Evolutionary conservation across 64 coral and sea anemone genomes (phyloP), one percentile per base, ranked within the genome.

Genomic region (Montipora foliosa): DNA sequence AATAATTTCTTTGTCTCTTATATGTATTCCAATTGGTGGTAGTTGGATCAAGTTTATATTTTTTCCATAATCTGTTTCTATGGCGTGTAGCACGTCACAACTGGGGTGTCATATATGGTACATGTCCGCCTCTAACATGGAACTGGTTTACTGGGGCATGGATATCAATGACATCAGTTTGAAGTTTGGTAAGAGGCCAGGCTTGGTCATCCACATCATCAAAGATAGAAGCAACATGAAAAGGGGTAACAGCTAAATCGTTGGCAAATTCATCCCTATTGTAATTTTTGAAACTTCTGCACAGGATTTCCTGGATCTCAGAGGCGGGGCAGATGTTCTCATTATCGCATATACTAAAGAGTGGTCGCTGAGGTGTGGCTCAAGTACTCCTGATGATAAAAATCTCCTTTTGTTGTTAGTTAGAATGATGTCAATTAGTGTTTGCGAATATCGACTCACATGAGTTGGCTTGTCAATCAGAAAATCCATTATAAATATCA

Each of bases 1-100:
- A 89, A 44, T 51, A n/a, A 75, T 89, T 89, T 89, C 74, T 89
- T 55, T 89, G 87, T 25, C 37, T 89, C 74, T 17, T 66, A 66
- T 66, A 61, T 89, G 50, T 45, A 61, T 89, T 60, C 87, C 53
- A 89, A 49, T 77, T 89, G 74, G 13, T 89, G n/a, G 25, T 19
- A 57, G 37, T 78, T 44, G 87, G 74, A 24, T 78, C 44, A 49
- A 13, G 76, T 49, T 49, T 48, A 46, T 78, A 47, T 55, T 55
- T 79, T 21, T 55, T 79, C 77, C 19, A n/a, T 55, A 52, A 55
- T 52, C n/a, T 79, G 14, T 79, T 79, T 55, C 49, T 79, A 3
- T 79, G 15, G 4, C 77, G 48, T 19, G 55, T 79, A 5, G 77
- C 48, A 20, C 19, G 14, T n/a, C 78, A 14, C 55, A 75, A 79